A percentile compares a stretch with the other conserved stretches of the same genome.
phyloP scores from a whole-genome alignment of 1,140 invertebrate species.

The Scaptomyza hsui region DNA sequence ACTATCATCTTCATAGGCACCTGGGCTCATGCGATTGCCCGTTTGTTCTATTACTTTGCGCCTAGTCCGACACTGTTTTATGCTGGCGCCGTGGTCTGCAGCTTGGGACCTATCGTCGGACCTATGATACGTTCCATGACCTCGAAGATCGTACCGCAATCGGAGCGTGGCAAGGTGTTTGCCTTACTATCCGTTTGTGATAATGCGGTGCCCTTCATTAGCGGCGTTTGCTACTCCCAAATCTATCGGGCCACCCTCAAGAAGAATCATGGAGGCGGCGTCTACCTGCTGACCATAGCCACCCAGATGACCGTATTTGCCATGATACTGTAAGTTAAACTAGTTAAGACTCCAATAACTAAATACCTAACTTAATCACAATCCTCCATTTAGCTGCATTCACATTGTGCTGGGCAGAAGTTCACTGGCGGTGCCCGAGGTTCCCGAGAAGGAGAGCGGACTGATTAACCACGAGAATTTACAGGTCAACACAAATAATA shows the following conservation, averaged over 20 bases:
- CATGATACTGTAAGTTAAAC: conserved; percentile 88
- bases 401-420: conserved; percentile 70
- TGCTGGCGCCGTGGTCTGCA: conserved; percentile 87
- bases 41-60: conserved; percentile 88
- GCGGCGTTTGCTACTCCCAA: conserved; percentile 88
- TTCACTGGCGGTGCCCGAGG: conserved; percentile 65
- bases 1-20: conserved; percentile 89
- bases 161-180: conserved; percentile 91
- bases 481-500: neutral
- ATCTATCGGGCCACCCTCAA: conserved; percentile 88
- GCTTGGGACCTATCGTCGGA: conserved; percentile 89
- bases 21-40: conserved; percentile 87
- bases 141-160: conserved; percentile 88
- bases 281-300: conserved; percentile 89
- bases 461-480: conserved; percentile 40
- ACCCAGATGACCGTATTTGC: conserved; percentile 88
- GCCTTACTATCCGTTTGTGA: conserved; percentile 90
- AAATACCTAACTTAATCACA: neutral
- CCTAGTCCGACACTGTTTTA: conserved; percentile 86
- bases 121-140: conserved; percentile 90
- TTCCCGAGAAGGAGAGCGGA: conserved; percentile 68
- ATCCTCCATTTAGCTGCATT: conserved; percentile 53
- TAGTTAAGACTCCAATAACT: no score
- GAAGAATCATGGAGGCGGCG: conserved; percentile 85
- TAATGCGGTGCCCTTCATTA: conserved; percentile 89